Percentiles rank a stretch among this genome's conserved stretches.
These are phyloP conservation scores for Aphelenchoides fujianensis DNA, from an alignment of 1,140 invertebrate genomes.

Conservation along the genomic window DNA sequence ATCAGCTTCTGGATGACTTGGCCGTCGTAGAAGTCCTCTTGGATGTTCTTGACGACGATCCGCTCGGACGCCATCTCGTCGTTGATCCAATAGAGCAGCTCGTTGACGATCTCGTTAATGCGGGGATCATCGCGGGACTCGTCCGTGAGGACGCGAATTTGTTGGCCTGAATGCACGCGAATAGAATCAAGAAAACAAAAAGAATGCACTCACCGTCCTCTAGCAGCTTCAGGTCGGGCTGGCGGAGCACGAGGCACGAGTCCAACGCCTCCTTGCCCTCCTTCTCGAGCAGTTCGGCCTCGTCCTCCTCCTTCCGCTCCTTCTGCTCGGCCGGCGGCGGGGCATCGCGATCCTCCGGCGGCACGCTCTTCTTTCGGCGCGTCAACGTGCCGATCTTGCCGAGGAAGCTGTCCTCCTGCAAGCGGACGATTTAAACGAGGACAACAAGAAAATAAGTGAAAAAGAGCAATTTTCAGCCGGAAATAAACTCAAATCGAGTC, in stretches of 20 bases:
- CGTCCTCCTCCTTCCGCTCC: slow-evolving; percentile 40
- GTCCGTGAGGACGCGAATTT: slow-evolving; percentile 89
- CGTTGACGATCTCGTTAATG: slow-evolving; percentile 76
- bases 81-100: slow-evolving; percentile 61
- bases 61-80: slow-evolving; percentile 88
- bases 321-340: slow-evolving; percentile 16
- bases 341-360: slow-evolving; percentile 38
- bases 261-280: slow-evolving; percentile 46
- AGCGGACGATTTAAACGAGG: neutral
- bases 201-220: slow-evolving; percentile 37
- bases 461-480: neutral
- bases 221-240: slow-evolving; percentile 42
- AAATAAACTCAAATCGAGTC: too few relatives aligned
- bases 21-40: slow-evolving; percentile 96
- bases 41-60: slow-evolving; percentile 94
- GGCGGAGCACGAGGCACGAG: slow-evolving; percentile 42
- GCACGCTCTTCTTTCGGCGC: slow-evolving; percentile 44
- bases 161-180: slow-evolving; percentile 69
- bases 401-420: slow-evolving; percentile 38
- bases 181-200: neutral
- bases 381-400: slow-evolving; percentile 47
- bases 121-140: slow-evolving; percentile 80
- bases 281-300: slow-evolving; percentile 44
- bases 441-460: too few relatives aligned
- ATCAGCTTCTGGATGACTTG: slow-evolving; percentile 94